Conservation (phyloP, 2,113 vertebrate genomes). For the Hippocampus zosterae region DNA sequence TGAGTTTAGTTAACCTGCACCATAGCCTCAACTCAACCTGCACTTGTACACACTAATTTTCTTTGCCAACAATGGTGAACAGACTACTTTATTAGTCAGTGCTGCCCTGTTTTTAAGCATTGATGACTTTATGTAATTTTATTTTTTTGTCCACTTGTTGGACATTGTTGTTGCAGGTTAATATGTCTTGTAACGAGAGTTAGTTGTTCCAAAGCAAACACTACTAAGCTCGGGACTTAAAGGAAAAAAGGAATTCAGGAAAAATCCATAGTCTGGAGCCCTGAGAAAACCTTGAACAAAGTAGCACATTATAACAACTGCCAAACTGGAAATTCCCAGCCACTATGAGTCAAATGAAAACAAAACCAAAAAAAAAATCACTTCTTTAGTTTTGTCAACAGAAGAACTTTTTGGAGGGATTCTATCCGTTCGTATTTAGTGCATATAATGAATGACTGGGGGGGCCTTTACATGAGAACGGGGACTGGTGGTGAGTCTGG, state of each 20-base stretch:
- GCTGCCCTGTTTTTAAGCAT: conserved; percentile 14
- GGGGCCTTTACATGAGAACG: conserved; percentile 90
- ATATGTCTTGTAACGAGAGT: conserved; percentile 34
- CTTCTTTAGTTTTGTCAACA: neutral
- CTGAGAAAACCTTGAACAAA: conserved; percentile 32
- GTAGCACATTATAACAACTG: conserved; percentile 56
- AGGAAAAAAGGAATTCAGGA: conserved; percentile 43
- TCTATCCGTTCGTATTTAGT: conserved; percentile 81
- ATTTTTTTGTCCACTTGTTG: conserved; percentile 41
- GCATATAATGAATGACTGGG: conserved; percentile 66
- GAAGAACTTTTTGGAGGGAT: conserved; percentile 61
- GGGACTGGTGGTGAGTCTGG: conserved; percentile 72
- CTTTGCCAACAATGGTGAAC: conserved; percentile 12
- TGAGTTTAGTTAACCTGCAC: conserved; percentile 31
- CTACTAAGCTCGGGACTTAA: conserved; percentile 37
- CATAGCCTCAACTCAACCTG: conserved; percentile 21
- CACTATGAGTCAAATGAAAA: conserved; percentile 29
- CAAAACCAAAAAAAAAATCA: too few relatives aligned
- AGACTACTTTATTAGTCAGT: conserved; percentile 14
- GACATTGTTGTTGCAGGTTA: conserved; percentile 68
- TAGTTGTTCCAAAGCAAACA: conserved; percentile 67
- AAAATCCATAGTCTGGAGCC: conserved; percentile 42
- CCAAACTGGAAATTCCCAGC: conserved; percentile 56
- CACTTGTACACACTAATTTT: conserved; percentile 1
- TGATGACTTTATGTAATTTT: conserved; percentile 31